Evolutionary conservation across 2,797 vertebrate species (phyloP).

Genomic region (Acropternis orthonyx): DNA sequence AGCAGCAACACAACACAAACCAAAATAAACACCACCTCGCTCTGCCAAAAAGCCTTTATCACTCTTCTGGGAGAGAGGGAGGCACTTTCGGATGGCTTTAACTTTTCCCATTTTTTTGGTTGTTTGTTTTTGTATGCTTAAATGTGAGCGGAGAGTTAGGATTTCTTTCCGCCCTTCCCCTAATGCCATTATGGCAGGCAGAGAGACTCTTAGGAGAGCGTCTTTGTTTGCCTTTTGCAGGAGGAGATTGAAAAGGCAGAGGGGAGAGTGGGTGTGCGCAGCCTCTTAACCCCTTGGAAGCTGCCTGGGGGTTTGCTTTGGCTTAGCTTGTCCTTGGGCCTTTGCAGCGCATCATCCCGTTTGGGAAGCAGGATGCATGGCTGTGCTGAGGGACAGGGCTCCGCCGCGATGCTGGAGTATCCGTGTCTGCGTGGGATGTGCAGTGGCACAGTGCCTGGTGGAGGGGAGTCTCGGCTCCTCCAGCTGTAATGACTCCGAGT

Average conservation of each 20-base stretch:
- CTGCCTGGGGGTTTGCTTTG: not conserved
- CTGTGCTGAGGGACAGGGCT: rapidly evolving
- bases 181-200: not conserved
- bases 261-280: not conserved
- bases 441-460: not conserved
- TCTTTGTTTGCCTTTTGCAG: slow-evolving; percentile 30
- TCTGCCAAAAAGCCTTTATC: slow-evolving; percentile 74
- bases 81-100: slow-evolving; percentile 75
- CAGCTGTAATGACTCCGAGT: not conserved
- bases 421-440: rapidly evolving
- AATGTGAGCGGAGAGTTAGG: slow-evolving; percentile 14
- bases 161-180: slow-evolving; percentile 17
- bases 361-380: rapidly evolving
- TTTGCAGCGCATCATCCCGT: not conserved
- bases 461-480: rapidly evolving
- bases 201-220: not conserved
- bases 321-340: not conserved
- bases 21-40: slow-evolving; percentile 74
- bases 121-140: slow-evolving; percentile 55
- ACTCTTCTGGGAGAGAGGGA: slow-evolving; percentile 71
- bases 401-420: rapidly evolving
- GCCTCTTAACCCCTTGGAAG: not conserved
- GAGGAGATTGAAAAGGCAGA: not conserved
- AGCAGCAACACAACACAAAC: slow-evolving; percentile 77
- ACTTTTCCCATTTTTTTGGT: slow-evolving; percentile 56